Percentiles rank a stretch among this genome's conserved stretches.
Conservation (phyloP, 2,888 invertebrate genomes). For the Pycnomerus fuliginosus region DNA sequence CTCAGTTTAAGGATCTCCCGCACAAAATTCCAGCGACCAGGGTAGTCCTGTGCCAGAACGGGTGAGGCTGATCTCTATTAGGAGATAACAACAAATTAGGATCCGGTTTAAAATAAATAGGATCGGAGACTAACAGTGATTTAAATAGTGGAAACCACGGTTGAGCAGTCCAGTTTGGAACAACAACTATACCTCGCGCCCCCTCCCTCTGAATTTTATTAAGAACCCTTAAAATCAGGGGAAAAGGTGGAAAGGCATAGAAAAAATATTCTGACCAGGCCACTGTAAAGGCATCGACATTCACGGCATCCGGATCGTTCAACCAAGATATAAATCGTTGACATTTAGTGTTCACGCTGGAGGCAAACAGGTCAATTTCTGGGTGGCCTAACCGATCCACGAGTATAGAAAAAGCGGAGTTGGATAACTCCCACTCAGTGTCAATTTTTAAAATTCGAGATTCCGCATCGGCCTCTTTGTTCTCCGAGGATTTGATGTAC, state of each 20-base stretch:
- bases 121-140: neutral
- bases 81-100: neutral
- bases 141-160: conserved; percentile 1
- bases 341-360: conserved; percentile 3
- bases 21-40: neutral
- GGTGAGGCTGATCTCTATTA: neutral
- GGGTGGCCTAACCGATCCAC: conserved; percentile 1
- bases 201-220: conserved; percentile 1
- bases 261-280: neutral
- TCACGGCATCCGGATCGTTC: neutral
- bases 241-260: conserved; percentile 5
- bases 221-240: neutral
- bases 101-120: neutral
- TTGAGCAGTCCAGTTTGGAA: conserved; percentile 3
- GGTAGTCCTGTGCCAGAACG: neutral
- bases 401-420: conserved; percentile 6
- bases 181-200: conserved; percentile 2
- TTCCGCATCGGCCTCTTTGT: conserved; percentile 4
- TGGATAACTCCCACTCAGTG: conserved; percentile 16
- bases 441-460: conserved; percentile 12
- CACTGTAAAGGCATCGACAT: conserved; percentile 1
- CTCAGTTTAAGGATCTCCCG: neutral
- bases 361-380: conserved; percentile 15
- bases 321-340: conserved; percentile 2
- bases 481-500: neutral